A percentile compares a stretch with the other conserved stretches of the same genome.
Evolutionary conservation across 2,888 invertebrate species (phyloP).

Genomic region (Hyalella azteca): DNA sequence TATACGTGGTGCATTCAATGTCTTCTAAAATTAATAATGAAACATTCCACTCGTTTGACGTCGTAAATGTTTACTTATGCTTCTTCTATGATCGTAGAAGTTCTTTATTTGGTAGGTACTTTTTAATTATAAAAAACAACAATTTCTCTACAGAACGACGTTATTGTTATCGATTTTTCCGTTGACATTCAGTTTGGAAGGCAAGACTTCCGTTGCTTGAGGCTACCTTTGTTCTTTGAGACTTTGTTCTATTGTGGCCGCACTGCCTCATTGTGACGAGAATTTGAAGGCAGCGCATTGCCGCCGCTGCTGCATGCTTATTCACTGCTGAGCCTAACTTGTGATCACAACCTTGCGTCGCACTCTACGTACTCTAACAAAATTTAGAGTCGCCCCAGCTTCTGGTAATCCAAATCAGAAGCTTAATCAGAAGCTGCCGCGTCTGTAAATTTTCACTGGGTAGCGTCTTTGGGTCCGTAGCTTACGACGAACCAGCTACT

Average conservation of each 20-base stretch:
- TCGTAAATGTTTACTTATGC: background rate
- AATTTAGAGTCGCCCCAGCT: background rate
- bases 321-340: too few relatives aligned
- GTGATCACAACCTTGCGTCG: too few relatives aligned
- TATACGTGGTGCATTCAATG: background rate
- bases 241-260: constrained; percentile 1
- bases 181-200: background rate
- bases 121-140: background rate
- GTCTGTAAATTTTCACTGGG: background rate
- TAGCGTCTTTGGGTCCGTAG: background rate
- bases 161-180: constrained; percentile 2
- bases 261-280: background rate
- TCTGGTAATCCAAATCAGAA: background rate
- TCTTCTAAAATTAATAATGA: background rate
- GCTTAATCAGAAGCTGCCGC: background rate
- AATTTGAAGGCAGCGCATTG: too few relatives aligned
- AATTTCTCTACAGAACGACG: constrained; percentile 8
- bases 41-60: background rate
- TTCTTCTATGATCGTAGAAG: background rate
- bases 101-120: background rate
- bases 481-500: background rate
- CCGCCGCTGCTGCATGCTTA: background rate
- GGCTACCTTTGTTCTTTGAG: background rate
- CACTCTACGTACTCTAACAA: background rate
- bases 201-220: constrained; percentile 16